Evolutionary conservation across 2,797 vertebrate genomes (phyloP).

Genomic region (Leptodactylus fallax): DNA sequence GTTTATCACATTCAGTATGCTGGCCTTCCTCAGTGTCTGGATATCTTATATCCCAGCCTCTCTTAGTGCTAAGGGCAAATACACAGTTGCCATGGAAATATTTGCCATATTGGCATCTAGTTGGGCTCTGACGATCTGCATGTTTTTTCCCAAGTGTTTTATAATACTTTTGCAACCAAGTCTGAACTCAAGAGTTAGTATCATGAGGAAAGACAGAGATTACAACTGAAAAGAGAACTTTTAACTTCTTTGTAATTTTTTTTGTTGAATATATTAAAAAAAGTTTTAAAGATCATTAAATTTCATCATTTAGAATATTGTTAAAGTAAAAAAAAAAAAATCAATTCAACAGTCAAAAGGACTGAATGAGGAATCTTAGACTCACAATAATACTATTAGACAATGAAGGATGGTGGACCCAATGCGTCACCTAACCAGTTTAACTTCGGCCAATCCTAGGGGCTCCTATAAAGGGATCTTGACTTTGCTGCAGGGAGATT

Average conservation of each 20-base stretch:
- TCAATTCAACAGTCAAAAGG: too few relatives aligned
- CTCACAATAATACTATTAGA: too few relatives aligned
- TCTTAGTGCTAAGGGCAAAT: not conserved
- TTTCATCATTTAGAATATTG: not conserved
- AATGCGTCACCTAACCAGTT: too few relatives aligned
- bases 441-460: too few relatives aligned
- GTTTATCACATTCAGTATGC: constrained; percentile 26
- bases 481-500: too few relatives aligned
- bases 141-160: not conserved
- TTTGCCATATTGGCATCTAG: constrained; percentile 14
- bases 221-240: not conserved
- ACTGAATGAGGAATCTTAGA: too few relatives aligned
- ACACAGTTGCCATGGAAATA: not conserved
- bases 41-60: constrained; percentile 18
- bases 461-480: too few relatives aligned
- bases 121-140: not conserved
- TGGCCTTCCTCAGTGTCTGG: constrained; percentile 33
- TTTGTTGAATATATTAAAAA: not conserved
- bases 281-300: not conserved
- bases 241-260: not conserved
- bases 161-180: not conserved
- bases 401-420: too few relatives aligned
- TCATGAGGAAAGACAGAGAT: not conserved
- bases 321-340: too few relatives aligned
- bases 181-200: not conserved